Evolutionary conservation across 2,888 invertebrate genomes (phyloP), one percentile per base, ranked within the genome.

Genomic region (Frankliniella intonsa): DNA sequence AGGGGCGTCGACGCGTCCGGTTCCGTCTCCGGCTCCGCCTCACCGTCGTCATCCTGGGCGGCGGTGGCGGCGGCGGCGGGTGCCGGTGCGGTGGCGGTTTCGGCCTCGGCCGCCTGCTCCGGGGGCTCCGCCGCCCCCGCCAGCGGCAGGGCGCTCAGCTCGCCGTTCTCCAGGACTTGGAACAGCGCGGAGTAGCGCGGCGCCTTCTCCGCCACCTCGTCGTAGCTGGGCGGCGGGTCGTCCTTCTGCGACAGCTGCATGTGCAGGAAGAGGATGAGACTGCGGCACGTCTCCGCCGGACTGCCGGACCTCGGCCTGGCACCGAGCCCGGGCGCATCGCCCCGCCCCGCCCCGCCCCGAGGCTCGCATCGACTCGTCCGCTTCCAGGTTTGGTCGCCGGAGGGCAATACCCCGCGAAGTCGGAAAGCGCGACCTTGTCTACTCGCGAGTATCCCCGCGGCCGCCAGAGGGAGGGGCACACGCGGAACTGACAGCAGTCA

Each of bases 181-280:
- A 84, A 84, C 50, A 84, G 69, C 22, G 83, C 80, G 2, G 84
- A 84, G 82, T 84, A 84, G 7, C 84, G 65, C 0, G 84, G 84
- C 14, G 84, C 84, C 79, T 80, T 80, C 62, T 83, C 83, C 51
- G 82, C 82, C 50, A 84, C 84, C 55, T 84, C 83, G 65, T 84
- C 84, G 82, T 84, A 84, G 80, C 82, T 81, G 14, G 84, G 84
- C 50, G 84, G 84, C 14, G 82, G 81, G 80, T 84, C 84, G 11
- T 65, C 55, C 19, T 38, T 50, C 81, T 81, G 69, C 69, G n/a
- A 22, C n/a, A 22, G 69, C 69, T 69, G 69, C 69, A 12, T 22
- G 19, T 62, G 62, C 62, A 62, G 62, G 62, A 17, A 17, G n/a
- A 62, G 62, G n/a, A n/a, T 14, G 62, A 62, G 14, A 62, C 38